Evolutionary conservation across 2,888 invertebrate genomes (phyloP).

Genomic region (Graphium colonna): DNA sequence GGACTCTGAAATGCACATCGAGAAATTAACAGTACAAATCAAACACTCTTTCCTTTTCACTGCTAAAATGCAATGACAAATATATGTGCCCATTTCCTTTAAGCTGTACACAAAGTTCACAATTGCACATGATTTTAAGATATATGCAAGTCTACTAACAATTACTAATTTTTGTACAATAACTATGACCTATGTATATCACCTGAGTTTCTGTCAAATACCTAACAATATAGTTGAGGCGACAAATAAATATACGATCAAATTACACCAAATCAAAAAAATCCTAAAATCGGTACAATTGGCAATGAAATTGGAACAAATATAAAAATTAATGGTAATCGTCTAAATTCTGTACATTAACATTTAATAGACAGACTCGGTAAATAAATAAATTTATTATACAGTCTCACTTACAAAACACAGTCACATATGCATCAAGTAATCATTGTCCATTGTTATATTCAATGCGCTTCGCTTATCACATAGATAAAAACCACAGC

Average conservation of each 20-base stretch:
- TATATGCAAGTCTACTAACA: constrained; percentile 69
- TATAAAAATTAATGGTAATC: constrained; percentile 66
- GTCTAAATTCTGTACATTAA: constrained; percentile 68
- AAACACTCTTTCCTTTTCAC: constrained; percentile 60
- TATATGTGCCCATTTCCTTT: constrained; percentile 50
- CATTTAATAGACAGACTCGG: constrained; percentile 63
- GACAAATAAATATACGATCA: constrained; percentile 64
- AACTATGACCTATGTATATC: constrained; percentile 66
- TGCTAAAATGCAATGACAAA: constrained; percentile 76
- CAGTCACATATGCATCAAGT: constrained; percentile 50
- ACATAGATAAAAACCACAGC: constrained; percentile 77
- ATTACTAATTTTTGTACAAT: constrained; percentile 73
- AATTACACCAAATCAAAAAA: constrained; percentile 50
- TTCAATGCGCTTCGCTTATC: constrained; percentile 70
- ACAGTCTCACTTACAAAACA: constrained; percentile 71
- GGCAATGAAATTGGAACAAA: constrained; percentile 64
- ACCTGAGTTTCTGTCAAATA: constrained; percentile 61
- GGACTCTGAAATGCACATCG: constrained; percentile 75
- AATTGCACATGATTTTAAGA: constrained; percentile 75
- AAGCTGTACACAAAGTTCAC: constrained; percentile 61
- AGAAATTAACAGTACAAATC: constrained; percentile 68
- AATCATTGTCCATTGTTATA: constrained; percentile 46
- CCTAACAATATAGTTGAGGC: constrained; percentile 47
- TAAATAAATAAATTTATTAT: constrained; percentile 76
- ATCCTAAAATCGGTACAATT: constrained; percentile 51